Base-by-base conservation (phyloP, 2,797 vertebrate species). In the Vespertilio murinus region DNA sequence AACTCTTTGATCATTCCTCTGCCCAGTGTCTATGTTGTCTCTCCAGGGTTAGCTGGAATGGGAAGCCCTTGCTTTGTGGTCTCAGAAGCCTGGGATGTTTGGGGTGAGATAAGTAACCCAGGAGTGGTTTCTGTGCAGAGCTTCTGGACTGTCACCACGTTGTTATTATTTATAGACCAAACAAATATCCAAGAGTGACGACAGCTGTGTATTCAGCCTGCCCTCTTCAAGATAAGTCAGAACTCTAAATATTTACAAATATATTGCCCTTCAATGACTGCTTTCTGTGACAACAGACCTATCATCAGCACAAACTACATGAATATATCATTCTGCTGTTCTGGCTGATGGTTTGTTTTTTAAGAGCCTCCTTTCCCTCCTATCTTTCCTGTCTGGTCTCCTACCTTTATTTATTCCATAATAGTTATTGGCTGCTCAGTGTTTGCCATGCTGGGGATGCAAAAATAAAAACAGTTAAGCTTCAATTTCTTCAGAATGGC, bases 191-290 rank as follows among this genome's bases (percentile, higher is more conserved):
- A 82, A 17, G 78, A 82, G 17, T 88, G 90, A 75, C 71, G 47
- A 30, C 40, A 80, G 52, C 88, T 91, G 70, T 89, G 47, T 56
- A 35, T 82, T 75, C 38, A 77, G 47, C 5, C 79, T 93, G 23
- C 40, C 70, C 42, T 87, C 14, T 73, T 87, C 11, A 45, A 80
- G 71, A 83, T 87, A 94, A 94, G 83, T 90, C 88, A 95, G 90
- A 93, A 81, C 71, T 87, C 80, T 73, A 91, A 84, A 92, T 90
- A 93, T 90, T 88, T 93, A 71, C 61, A 77, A 65, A 59, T 74
- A 87, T 17, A 3, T 17, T 90, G 30, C 13, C 69, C 56, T 89
- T 93, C 35, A 61, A 2, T 85, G 67, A 75, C 83, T 77, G 22
- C 56, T 64, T 95, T 54, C 47, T 65, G 54, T 2, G 23, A 91